Conservation (phyloP, 2,797 vertebrate genomes). For the Amazona ochrocephala region DNA sequence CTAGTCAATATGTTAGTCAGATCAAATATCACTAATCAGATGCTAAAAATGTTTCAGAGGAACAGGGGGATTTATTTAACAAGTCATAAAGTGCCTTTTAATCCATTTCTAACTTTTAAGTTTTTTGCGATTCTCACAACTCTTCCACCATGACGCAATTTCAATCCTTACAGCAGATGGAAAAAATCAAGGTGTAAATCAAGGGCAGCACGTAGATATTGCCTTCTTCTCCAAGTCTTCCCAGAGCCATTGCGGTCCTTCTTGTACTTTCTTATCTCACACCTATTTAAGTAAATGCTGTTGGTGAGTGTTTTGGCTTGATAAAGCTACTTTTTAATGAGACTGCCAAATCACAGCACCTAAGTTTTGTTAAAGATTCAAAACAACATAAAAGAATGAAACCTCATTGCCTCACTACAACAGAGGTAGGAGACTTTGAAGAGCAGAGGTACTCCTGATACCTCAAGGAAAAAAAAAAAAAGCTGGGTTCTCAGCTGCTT, state of each 20-base stretch:
- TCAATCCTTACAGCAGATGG: slow-evolving; percentile 60
- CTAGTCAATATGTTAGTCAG: slow-evolving; percentile 77
- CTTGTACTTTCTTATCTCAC: background rate
- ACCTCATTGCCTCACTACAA: background rate
- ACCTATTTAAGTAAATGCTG: background rate
- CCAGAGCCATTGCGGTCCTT: background rate
- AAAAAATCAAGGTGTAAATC: slow-evolving; percentile 66
- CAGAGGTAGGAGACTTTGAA: background rate
- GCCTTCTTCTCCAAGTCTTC: background rate
- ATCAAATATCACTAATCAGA: slow-evolving; percentile 79
- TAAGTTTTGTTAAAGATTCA: background rate
- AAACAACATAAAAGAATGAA: background rate
- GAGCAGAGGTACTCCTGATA: background rate
- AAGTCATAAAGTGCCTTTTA: slow-evolving; percentile 78
- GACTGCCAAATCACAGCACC: background rate
- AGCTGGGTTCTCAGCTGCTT: background rate
- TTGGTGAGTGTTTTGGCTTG: slow-evolving; percentile 7
- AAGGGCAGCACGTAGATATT: slow-evolving; percentile 18
- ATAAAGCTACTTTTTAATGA: background rate
- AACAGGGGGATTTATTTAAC: slow-evolving; percentile 76
- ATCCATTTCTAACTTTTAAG: slow-evolving; percentile 79
- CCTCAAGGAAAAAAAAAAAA: background rate
- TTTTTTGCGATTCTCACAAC: slow-evolving; percentile 70
- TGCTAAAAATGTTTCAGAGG: slow-evolving; percentile 76
- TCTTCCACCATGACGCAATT: slow-evolving; percentile 61